phyloP scores from a whole-genome alignment of 2,113 vertebrate species.

The Copsychus sechellarum region DNA sequence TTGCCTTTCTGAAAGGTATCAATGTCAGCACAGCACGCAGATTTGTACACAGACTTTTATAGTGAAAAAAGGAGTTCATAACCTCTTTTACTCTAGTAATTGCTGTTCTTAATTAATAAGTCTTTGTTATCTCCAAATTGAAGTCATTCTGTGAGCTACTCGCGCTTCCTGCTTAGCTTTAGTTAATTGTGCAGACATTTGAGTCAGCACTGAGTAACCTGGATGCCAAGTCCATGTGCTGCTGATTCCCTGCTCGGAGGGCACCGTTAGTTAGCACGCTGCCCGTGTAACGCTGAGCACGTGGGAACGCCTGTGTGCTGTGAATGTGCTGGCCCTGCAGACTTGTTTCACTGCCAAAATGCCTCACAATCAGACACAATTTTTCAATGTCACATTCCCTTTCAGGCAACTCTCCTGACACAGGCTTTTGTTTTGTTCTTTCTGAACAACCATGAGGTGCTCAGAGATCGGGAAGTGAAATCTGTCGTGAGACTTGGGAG shows the following conservation, averaged over 20 bases:
- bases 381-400: not conserved
- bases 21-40: not conserved
- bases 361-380: not conserved
- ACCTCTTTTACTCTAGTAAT: constrained; percentile 4
- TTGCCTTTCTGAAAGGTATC: not conserved
- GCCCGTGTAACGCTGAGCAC: not conserved
- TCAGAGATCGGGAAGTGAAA: not conserved
- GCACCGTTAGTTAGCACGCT: not conserved
- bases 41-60: not conserved
- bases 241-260: not conserved
- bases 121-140: constrained; percentile 42
- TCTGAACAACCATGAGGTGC: not conserved
- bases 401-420: not conserved
- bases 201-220: not conserved
- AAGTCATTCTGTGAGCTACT: constrained; percentile 38
- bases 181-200: constrained; percentile 34
- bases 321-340: constrained; percentile 1
- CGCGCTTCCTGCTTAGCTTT: not conserved
- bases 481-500: not conserved
- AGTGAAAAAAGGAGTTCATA: not conserved
- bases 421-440: not conserved
- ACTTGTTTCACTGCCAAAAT: not conserved
- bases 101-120: constrained; percentile 62
- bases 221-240: not conserved
- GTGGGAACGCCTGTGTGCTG: not conserved